A percentile compares a stretch with the other conserved stretches of the same genome.
Conservation (phyloP, 2,797 vertebrate species). For the Artibeus jamaicensis region DNA sequence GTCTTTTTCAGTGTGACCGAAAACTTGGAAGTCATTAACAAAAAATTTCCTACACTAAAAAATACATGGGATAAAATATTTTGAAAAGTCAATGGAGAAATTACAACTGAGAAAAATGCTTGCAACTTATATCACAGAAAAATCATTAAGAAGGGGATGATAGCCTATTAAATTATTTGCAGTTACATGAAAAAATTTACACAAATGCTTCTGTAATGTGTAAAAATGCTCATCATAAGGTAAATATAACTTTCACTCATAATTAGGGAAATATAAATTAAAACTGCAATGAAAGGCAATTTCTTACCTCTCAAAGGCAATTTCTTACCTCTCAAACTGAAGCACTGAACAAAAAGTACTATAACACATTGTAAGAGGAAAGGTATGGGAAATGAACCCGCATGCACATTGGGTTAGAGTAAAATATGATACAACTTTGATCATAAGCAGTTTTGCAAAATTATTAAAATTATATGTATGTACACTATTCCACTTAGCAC, state of each 20-base stretch:
- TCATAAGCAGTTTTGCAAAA: not conserved
- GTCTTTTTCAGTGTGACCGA: not conserved
- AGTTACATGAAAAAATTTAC: not conserved
- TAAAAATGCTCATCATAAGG: not conserved
- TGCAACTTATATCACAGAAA: not conserved
- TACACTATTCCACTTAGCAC: not conserved
- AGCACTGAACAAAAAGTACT: not conserved
- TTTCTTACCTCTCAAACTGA: not conserved
- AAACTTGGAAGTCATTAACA: not conserved
- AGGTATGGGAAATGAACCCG: not conserved
- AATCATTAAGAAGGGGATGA: not conserved
- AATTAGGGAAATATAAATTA: not conserved
- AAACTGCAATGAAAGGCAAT: not conserved
- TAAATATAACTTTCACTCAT: not conserved
- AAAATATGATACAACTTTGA: not conserved
- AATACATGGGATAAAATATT: not conserved
- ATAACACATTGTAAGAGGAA: not conserved
- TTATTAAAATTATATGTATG: not conserved
- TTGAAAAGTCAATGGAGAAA: not conserved
- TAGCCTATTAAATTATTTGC: not conserved
- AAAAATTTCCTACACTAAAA: not conserved
- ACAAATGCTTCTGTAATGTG: not conserved
- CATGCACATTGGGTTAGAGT: not conserved
- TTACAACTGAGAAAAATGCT: slow-evolving; percentile 7
- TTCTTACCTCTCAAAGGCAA: not conserved